phyloP scores from a whole-genome alignment of 1,140 invertebrate genomes.

The Armadillidium nasatum region DNA sequence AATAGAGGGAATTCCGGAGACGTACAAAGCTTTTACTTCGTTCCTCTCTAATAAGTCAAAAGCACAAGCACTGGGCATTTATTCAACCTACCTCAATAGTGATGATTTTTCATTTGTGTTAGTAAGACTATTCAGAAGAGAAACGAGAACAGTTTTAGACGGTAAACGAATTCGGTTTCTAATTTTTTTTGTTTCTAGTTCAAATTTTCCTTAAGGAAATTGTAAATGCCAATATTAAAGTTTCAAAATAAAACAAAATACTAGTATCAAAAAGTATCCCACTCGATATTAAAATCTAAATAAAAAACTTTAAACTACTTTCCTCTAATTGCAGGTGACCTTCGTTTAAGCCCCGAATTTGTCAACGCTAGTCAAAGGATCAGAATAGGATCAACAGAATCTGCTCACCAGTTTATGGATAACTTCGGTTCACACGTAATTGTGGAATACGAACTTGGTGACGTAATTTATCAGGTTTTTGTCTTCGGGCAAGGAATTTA shows the following conservation, averaged over 20 bases:
- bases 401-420: slow-evolving; percentile 40
- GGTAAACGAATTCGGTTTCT: slow-evolving; percentile 16
- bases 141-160: slow-evolving; percentile 27
- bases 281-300: neutral
- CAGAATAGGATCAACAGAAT: slow-evolving; percentile 37
- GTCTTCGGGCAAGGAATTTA: slow-evolving; percentile 42
- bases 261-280: too few species aligned
- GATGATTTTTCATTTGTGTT: slow-evolving; percentile 39
- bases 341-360: neutral
- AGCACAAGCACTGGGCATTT: slow-evolving; percentile 38
- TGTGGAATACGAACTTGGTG: slow-evolving; percentile 39
- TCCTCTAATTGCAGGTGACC: neutral
- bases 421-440: slow-evolving; percentile 42
- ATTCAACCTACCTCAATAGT: slow-evolving; percentile 34
- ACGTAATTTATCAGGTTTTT: slow-evolving; percentile 41
- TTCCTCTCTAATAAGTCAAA: slow-evolving; percentile 32
- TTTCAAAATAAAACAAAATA: too few species aligned
- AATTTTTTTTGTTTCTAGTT: too few species aligned
- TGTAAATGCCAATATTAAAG: too few species aligned
- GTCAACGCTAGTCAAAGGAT: neutral
- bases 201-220: too few species aligned
- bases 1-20: slow-evolving; percentile 38
- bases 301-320: neutral
- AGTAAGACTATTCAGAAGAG: slow-evolving; percentile 37
- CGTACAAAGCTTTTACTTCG: slow-evolving; percentile 36